A percentile compares a stretch with the other conserved stretches of the same genome.
These are phyloP conservation scores for Solenodon paradoxus DNA, from an alignment of 2,113 vertebrate genomes.

Conservation along the genomic window DNA sequence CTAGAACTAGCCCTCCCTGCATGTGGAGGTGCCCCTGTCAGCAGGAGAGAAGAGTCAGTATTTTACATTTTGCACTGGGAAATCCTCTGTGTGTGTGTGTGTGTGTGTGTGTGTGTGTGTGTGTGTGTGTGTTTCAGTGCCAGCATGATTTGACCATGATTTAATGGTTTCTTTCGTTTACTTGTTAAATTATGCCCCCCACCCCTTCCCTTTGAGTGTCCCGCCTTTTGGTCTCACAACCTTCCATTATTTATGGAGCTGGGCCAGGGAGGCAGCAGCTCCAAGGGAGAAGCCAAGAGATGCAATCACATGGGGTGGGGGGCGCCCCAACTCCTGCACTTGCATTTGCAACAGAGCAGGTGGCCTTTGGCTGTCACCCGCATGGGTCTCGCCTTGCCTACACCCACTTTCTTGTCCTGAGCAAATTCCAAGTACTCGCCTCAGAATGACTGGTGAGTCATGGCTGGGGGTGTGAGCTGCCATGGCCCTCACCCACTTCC, in stretches of 20 bases:
- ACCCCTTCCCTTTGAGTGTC: slow-evolving; percentile 82
- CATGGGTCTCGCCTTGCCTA: background rate
- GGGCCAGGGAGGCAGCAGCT: slow-evolving; percentile 75
- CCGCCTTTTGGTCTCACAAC: slow-evolving; percentile 80
- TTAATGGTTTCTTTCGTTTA: slow-evolving; percentile 84
- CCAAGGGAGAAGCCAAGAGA: too few species aligned
- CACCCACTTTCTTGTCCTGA: slow-evolving; percentile 48
- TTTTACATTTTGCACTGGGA: slow-evolving; percentile 79
- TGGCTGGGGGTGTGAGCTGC: background rate
- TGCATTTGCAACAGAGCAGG: too few species aligned
- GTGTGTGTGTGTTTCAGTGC: slow-evolving; percentile 59
- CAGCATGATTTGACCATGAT: slow-evolving; percentile 82
- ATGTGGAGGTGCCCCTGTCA: slow-evolving; percentile 70
- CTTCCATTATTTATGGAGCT: slow-evolving; percentile 81
- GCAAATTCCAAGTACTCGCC: slow-evolving; percentile 59
- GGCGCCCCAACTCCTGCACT: too few species aligned
- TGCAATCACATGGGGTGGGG: too few species aligned
- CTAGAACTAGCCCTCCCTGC: too few species aligned
- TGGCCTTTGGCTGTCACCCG: background rate
- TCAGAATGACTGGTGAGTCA: slow-evolving; percentile 53
- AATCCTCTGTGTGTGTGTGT: slow-evolving; percentile 47
- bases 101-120: background rate
- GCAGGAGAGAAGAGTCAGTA: slow-evolving; percentile 77
- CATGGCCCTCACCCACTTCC: too few species aligned
- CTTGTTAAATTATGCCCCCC: slow-evolving; percentile 82